Percentiles rank a stretch among this genome's conserved stretches.
Evolutionary conservation across 2,888 invertebrate species (phyloP).

Genomic region (Chrysina gloriosa): DNA sequence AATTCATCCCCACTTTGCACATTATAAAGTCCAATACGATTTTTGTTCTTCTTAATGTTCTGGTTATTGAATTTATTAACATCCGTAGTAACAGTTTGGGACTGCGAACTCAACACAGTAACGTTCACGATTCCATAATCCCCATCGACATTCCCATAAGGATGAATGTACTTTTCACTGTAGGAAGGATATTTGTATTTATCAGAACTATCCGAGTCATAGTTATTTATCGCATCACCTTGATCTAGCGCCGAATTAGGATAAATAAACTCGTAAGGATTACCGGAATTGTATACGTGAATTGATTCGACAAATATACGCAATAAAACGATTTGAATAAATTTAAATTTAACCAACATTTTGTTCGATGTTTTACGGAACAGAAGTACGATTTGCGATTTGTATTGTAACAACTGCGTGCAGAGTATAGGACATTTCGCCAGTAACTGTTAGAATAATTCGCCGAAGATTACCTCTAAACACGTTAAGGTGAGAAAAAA

Average conservation of each 20-base stretch:
- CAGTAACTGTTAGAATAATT: neutral
- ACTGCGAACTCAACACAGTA: neutral
- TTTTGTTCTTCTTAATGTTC: neutral
- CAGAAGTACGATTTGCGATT: too few relatives aligned
- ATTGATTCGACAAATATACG: neutral
- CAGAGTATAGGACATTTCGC: neutral
- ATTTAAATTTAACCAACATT: neutral
- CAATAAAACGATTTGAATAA: neutral
- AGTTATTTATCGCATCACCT: neutral
- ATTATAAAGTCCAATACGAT: slow-evolving; percentile 37
- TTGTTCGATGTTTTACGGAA: too few relatives aligned
- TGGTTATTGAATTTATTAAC: neutral
- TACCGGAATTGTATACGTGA: neutral
- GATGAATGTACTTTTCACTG: slow-evolving; percentile 6
- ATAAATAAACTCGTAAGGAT: neutral
- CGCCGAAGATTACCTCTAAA: neutral
- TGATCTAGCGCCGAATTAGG: neutral
- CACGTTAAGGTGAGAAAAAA: neutral
- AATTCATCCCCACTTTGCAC: slow-evolving; percentile 44
- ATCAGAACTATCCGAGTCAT: neutral
- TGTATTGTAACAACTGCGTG: too few relatives aligned
- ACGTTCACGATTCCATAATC: neutral
- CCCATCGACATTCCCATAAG: slow-evolving; percentile 8
- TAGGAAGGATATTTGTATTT: slow-evolving; percentile 12
- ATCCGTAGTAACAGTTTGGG: neutral